Evolutionary conservation across 1,140 invertebrate genomes (phyloP).

Genomic region (Atta colombica): DNA sequence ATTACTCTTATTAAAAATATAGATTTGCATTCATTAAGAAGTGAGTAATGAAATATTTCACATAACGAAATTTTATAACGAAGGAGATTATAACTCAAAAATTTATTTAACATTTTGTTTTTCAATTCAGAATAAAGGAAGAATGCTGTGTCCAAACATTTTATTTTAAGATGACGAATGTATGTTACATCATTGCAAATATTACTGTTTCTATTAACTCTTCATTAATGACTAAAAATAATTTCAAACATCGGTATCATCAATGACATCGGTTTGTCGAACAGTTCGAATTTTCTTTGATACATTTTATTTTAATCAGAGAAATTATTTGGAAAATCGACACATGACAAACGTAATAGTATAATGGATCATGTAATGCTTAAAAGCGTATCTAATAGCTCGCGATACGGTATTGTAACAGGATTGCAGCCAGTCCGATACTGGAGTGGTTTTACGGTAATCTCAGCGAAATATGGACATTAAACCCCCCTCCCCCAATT

Average conservation of each 20-base stretch:
- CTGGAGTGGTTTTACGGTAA: conserved; percentile 69
- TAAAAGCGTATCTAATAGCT: background rate
- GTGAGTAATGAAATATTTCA: background rate
- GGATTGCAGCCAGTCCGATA: background rate
- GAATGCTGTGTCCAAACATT: background rate
- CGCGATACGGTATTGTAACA: background rate
- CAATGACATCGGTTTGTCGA: no score
- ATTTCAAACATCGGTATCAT: background rate
- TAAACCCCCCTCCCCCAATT: conserved; percentile 40
- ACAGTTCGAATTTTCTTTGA: background rate
- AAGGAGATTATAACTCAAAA: background rate
- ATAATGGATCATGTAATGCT: background rate
- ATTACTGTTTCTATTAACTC: background rate
- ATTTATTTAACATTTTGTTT: background rate
- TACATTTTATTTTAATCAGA: background rate
- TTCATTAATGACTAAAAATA: background rate
- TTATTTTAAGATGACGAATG: background rate
- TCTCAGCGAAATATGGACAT: conserved; percentile 70
- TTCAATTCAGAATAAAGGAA: background rate
- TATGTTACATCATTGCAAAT: background rate
- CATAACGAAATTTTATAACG: background rate
- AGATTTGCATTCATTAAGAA: background rate
- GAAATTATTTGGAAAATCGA: background rate
- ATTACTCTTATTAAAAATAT: background rate
- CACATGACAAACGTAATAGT: background rate